Conservation (phyloP, 2,888 invertebrate genomes). For the Eupeodes luniger region DNA sequence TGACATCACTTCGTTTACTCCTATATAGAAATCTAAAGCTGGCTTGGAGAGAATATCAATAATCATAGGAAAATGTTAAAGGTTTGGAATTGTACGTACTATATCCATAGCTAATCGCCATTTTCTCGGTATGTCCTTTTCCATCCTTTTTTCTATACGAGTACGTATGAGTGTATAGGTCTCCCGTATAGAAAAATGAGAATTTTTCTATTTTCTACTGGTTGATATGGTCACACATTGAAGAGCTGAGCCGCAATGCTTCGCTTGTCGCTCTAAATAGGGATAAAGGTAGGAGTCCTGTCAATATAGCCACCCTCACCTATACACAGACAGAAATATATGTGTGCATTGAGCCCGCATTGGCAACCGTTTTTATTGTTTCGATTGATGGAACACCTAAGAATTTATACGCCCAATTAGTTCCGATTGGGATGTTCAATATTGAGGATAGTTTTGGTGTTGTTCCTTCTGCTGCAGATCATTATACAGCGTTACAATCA, state of each 20-base stretch:
- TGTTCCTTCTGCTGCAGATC: conserved; percentile 59
- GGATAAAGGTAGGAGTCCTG: conserved; percentile 59
- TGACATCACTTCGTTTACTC: background rate
- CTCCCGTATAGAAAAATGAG: conserved; percentile 47
- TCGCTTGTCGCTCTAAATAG: conserved; percentile 67
- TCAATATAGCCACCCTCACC: conserved; percentile 57
- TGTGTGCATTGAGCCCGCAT: conserved; percentile 43
- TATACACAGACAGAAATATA: background rate
- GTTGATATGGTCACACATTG: conserved; percentile 26
- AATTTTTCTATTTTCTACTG: conserved; percentile 63
- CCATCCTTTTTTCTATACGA: conserved; percentile 38
- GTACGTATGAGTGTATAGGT: background rate
- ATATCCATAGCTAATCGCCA: conserved; percentile 77
- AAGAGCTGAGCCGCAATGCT: conserved; percentile 37
- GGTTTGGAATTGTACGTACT: conserved; percentile 22
- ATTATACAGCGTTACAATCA: conserved; percentile 47
- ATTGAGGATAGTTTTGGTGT: conserved; percentile 37
- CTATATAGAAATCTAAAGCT: conserved; percentile 30
- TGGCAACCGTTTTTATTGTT: conserved; percentile 70
- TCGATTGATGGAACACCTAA: conserved; percentile 73
- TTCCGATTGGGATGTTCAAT: conserved; percentile 71
- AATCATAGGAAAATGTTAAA: conserved; percentile 67
- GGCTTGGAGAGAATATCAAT: conserved; percentile 25
- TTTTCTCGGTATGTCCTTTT: conserved; percentile 78
- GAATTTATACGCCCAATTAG: conserved; percentile 76